Base-by-base conservation (phyloP, 2,113 vertebrate genomes). In the Calidris pygmaea region DNA sequence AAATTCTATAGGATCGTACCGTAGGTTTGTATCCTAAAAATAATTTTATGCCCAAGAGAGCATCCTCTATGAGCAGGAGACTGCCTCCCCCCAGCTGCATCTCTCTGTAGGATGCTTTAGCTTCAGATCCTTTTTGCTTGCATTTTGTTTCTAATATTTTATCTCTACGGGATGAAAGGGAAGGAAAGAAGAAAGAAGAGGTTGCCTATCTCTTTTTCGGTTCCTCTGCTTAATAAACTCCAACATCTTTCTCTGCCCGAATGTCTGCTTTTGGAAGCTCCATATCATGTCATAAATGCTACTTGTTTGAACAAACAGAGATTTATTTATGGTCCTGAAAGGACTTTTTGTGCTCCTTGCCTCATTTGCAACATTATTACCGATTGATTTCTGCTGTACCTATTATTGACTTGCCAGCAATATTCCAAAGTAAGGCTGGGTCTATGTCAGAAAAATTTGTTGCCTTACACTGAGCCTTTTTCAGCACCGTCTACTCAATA, bases 391-490 rank as follows among this genome's bases (percentile, higher is more conserved):
- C 93, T 90, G 85, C 90, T 34, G 7, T 94, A 97, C 85, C 78
- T 96, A 83, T 47, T 95, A 87, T 91, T 97, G 87, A 88, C 93
- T 96, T 96, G 97, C 97, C 96, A 97, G 96, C 82, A 97, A 84
- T 95, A 97, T 96, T 94, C 95, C 91, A 62, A 90, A 98, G 97
- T 93, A 97, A 97, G 97, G 97, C 96, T 97, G 94, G 83, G 97
- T 63, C 94, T 89, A 47, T 96, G 96, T 98, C 96, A 94, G 91
- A 95, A 97, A 97, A 97, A 96, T 90, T 90, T 96, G 95, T 91
- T 97, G 97, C 94, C 84, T 96, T 91, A 94, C 96, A 91, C 95
- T 96, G 87, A 96, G 83, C 66, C 81, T 92, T 94, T 91, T 94
- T 95, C 65, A 89, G 87, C 88, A 62, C 79, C 21, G 12, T 95